Conservation (phyloP, 2,113 vertebrate genomes). For the pig (Sus scrofa) region DNA sequence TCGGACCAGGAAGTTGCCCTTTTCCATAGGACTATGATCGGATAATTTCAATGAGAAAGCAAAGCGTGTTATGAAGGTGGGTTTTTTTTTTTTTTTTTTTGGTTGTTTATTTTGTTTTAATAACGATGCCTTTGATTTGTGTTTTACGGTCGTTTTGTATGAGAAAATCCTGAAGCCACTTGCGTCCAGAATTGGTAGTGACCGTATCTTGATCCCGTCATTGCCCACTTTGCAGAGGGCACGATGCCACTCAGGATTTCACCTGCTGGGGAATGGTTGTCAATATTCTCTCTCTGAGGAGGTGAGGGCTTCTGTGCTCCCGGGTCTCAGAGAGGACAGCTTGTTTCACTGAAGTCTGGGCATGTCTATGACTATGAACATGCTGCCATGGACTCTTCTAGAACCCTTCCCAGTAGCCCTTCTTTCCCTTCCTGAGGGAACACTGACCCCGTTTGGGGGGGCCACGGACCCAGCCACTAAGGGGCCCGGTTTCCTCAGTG, state of each 20-base stretch:
- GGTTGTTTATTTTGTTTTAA: neutral
- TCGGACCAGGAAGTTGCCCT: neutral
- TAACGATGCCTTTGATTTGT: neutral
- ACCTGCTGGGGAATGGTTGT: neutral
- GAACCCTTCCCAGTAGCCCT: neutral
- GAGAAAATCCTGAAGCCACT: conserved; percentile 25
- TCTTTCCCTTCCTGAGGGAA: neutral
- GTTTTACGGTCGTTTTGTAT: conserved; percentile 55
- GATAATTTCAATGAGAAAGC: conserved; percentile 20
- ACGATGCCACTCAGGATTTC: neutral
- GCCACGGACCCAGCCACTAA: neutral
- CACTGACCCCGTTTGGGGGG: neutral
- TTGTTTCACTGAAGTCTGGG: neutral
- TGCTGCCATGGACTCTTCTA: neutral
- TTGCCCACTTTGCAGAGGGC: neutral
- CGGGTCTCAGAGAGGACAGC: neutral
- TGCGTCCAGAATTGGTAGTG: neutral
- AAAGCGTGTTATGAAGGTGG: neutral
- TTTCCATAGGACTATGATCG: neutral
- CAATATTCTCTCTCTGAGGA: neutral
- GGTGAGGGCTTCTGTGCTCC: neutral
- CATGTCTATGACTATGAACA: too few relatives aligned
- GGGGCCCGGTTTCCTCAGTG: neutral
- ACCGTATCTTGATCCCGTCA: neutral
- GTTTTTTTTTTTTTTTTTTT: neutral